Evolutionary conservation across 2,888 invertebrate genomes (phyloP).

Genomic region (Drosophila lacicola): DNA sequence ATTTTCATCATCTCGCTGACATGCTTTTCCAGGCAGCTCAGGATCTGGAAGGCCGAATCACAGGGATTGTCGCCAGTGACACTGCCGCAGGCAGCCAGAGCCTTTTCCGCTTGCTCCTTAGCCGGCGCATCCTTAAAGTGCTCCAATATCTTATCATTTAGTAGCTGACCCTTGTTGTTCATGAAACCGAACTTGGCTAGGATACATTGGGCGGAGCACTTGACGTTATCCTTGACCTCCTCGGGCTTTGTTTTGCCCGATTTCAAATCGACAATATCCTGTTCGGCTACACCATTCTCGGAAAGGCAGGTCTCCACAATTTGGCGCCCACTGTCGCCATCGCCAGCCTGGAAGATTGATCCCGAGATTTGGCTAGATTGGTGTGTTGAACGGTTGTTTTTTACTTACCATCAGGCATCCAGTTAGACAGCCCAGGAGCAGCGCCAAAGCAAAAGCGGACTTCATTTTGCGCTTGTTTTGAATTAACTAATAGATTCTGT

Average conservation of each 20-base stretch:
- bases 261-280: slow-evolving; percentile 46
- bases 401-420: slow-evolving; percentile 36
- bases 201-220: slow-evolving; percentile 52
- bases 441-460: slow-evolving; percentile 35
- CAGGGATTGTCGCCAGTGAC: slow-evolving; percentile 52
- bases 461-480: slow-evolving; percentile 50
- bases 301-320: slow-evolving; percentile 33
- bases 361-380: not conserved
- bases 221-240: slow-evolving; percentile 54
- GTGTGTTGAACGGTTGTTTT: too few species aligned
- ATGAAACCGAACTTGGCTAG: slow-evolving; percentile 53
- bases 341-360: slow-evolving; percentile 10
- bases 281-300: slow-evolving; percentile 41
- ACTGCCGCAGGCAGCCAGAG: slow-evolving; percentile 34
- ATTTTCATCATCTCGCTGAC: not conserved
- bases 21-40: slow-evolving; percentile 38
- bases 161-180: slow-evolving; percentile 41
- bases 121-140: not conserved
- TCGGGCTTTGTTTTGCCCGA: slow-evolving; percentile 38
- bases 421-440: slow-evolving; percentile 51
- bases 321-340: not conserved
- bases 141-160: slow-evolving; percentile 20
- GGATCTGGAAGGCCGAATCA: slow-evolving; percentile 51
- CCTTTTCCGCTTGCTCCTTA: slow-evolving; percentile 9
- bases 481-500: slow-evolving; percentile 28